These are phyloP conservation scores for Spilosoma lubricipeda DNA, from an alignment of 2,888 invertebrate genomes.

Conservation along the genomic window DNA sequence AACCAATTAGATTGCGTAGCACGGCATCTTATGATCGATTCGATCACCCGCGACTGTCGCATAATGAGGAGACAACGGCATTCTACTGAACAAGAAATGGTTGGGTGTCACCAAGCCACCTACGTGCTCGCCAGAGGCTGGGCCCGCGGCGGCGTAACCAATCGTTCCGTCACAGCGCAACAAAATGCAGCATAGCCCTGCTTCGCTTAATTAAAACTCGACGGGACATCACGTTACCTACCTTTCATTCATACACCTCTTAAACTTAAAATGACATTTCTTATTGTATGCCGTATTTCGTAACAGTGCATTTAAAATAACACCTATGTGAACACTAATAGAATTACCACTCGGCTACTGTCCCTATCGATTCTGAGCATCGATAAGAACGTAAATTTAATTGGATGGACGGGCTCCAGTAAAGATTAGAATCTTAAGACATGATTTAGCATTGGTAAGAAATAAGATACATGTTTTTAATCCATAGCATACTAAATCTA, in stretches of 20 bases:
- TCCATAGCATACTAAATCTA: conserved; percentile 21
- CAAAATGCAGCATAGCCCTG: conserved; percentile 76
- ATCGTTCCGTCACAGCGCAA: conserved; percentile 80
- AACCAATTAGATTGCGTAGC: conserved; percentile 78
- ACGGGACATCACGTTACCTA: conserved; percentile 78
- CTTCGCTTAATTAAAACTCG: conserved; percentile 82
- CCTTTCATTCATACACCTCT: conserved; percentile 65
- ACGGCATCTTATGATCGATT: conserved; percentile 75
- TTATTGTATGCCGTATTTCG: conserved; percentile 72
- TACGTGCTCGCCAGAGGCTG: conserved; percentile 71
- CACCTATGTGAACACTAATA: conserved; percentile 70
- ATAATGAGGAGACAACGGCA: conserved; percentile 80
- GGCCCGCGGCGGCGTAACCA: conserved; percentile 75
- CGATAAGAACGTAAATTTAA: conserved; percentile 76
- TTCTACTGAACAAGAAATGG: conserved; percentile 74
- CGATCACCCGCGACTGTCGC: conserved; percentile 74
- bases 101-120: conserved; percentile 79
- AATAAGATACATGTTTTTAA: conserved; percentile 17
- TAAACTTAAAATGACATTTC: conserved; percentile 71
- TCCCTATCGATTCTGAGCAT: conserved; percentile 69
- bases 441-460: conserved; percentile 52
- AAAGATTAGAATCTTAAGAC: conserved; percentile 62
- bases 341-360: conserved; percentile 75
- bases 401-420: conserved; percentile 68
- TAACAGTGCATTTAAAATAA: conserved; percentile 62